Percentiles rank a stretch among this genome's conserved stretches.
phyloP scores from a whole-genome alignment of 2,797 vertebrate species.

The Pseudochaenichthys georgianus region DNA sequence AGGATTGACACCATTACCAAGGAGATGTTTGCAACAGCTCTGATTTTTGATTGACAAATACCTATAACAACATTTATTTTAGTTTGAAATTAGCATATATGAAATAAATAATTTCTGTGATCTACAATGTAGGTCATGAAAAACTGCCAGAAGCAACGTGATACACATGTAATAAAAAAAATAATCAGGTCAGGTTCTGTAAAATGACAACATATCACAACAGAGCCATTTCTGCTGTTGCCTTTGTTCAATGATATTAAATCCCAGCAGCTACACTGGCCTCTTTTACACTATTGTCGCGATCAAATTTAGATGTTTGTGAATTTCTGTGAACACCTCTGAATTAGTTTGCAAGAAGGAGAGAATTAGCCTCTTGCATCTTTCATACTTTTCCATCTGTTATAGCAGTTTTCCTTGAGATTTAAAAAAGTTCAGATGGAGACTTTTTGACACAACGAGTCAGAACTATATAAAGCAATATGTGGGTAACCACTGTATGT shows the following conservation, averaged over 20 bases:
- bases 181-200: constrained; percentile 45
- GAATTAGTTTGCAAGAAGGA: constrained; percentile 14
- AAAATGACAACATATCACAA: constrained; percentile 75
- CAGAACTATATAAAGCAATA: constrained; percentile 1
- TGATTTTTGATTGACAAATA: no score
- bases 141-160: constrained; percentile 52
- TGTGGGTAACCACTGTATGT: neutral
- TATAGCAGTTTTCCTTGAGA: neutral
- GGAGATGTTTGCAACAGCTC: constrained; percentile 14
- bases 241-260: constrained; percentile 54
- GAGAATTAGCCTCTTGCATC: constrained; percentile 1
- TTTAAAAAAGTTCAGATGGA: neutral
- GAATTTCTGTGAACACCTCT: constrained; percentile 2
- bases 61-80: neutral
- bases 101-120: constrained; percentile 41
- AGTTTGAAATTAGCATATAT: neutral
- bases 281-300: constrained; percentile 27
- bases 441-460: constrained; percentile 5
- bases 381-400: neutral
- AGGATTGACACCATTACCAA: constrained; percentile 57
- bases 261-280: constrained; percentile 54
- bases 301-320: constrained; percentile 11
- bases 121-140: constrained; percentile 67
- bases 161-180: constrained; percentile 51
- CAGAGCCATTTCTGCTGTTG: constrained; percentile 56